Conservation (phyloP, 2,888 invertebrate species). For the Lycocerus yunnanus region DNA sequence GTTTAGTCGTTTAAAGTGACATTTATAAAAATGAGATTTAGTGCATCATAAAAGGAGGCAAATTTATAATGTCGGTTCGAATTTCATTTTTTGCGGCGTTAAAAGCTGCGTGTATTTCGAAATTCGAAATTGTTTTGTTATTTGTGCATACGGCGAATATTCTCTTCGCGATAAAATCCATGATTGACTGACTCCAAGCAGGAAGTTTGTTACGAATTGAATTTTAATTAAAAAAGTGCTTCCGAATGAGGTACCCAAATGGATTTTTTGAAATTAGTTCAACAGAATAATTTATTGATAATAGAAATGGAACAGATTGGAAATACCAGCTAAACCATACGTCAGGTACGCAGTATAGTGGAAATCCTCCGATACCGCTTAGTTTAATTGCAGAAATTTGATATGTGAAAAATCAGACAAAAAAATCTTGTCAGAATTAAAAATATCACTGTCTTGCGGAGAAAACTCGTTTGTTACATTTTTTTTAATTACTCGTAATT, state of each 20-base stretch:
- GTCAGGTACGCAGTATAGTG: neutral
- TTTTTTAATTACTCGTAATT: neutral
- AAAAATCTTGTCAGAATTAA: neutral
- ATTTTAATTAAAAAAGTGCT: neutral
- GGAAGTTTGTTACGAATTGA: neutral
- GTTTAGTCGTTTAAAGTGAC: constrained; percentile 3
- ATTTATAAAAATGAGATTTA: neutral
- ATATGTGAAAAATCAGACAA: neutral
- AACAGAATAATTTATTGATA: neutral
- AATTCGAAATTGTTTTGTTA: neutral
- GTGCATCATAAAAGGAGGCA: neutral
- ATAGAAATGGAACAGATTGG: neutral
- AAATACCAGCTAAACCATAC: neutral
- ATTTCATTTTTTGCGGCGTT: neutral
- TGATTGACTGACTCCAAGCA: neutral
- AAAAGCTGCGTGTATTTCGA: neutral
- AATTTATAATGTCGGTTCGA: neutral
- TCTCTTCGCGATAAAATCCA: neutral
- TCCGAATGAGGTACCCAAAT: neutral
- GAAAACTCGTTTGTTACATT: neutral
- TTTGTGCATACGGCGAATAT: neutral
- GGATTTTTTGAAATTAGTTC: neutral
- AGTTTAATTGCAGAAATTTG: neutral
- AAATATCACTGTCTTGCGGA: neutral
- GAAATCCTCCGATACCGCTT: neutral